These are phyloP conservation scores for Heliconius nattereri DNA, from an alignment of 1,140 invertebrate species.

Conservation along the genomic window DNA sequence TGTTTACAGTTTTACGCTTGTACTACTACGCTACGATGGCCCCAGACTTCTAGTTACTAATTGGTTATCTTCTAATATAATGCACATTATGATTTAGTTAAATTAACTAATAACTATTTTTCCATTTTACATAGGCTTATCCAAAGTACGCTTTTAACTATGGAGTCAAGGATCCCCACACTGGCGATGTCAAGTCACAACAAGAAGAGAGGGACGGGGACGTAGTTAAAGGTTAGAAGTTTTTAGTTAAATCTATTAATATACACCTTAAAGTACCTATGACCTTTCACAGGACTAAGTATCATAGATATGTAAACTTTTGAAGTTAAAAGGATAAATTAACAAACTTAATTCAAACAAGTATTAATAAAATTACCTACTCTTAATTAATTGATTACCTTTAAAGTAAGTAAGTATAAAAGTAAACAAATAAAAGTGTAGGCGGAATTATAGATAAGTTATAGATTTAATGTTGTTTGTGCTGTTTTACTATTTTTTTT, in stretches of 20 bases:
- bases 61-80: too few relatives aligned
- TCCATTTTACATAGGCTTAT: slow-evolving; percentile 62
- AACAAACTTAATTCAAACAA: background rate
- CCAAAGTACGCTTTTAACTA: slow-evolving; percentile 81
- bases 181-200: slow-evolving; percentile 81
- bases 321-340: slow-evolving; percentile 3
- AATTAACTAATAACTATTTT: slow-evolving; percentile 19
- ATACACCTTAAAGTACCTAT: background rate
- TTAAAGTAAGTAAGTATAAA: too few relatives aligned
- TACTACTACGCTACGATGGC: too few relatives aligned
- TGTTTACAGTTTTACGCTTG: too few relatives aligned
- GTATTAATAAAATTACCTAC: background rate
- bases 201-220: slow-evolving; percentile 82
- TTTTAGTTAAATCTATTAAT: background rate
- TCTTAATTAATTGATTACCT: too few relatives aligned
- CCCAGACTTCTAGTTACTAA: too few relatives aligned
- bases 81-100: background rate
- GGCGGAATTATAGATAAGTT: background rate
- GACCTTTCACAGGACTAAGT: background rate
- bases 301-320: background rate
- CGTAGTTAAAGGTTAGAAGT: slow-evolving; percentile 78
- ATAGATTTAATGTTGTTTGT: too few relatives aligned
- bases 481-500: background rate
- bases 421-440: too few relatives aligned
- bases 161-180: slow-evolving; percentile 81